Conservation (phyloP, 64 coral and sea anemone species). For the Anthopleura sola region DNA sequence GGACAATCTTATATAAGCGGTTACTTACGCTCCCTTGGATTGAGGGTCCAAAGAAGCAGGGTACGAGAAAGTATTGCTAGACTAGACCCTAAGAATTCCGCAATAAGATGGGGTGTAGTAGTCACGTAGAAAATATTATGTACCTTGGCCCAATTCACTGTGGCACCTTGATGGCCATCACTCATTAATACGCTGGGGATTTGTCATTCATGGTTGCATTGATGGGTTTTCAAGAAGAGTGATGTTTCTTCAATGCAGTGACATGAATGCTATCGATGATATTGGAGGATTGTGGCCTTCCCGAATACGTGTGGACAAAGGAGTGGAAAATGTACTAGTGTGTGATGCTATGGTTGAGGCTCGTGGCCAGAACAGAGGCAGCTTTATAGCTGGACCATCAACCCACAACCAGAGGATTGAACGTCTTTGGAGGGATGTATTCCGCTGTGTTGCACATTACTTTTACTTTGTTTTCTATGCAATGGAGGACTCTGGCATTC, state of each 20-base stretch:
- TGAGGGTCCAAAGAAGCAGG: constrained; percentile 26
- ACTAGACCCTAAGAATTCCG: constrained; percentile 33
- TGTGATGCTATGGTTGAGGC: constrained; percentile 30
- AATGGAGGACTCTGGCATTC: constrained; percentile 47
- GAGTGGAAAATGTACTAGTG: constrained; percentile 38
- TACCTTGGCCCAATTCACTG: constrained; percentile 28
- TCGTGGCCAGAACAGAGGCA: constrained; percentile 5
- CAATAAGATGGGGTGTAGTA: constrained; percentile 30
- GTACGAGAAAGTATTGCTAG: constrained; percentile 41
- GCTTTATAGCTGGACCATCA: constrained; percentile 21
- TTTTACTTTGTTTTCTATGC: constrained; percentile 44
- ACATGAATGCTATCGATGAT: constrained; percentile 19
- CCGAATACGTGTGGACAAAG: constrained; percentile 20
- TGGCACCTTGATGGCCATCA: constrained; percentile 64
- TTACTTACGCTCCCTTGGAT: constrained; percentile 24
- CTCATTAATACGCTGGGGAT: constrained; percentile 37
- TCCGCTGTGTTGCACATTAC: constrained; percentile 20
- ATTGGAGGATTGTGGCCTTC: constrained; percentile 36
- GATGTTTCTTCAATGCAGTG: constrained; percentile 7
- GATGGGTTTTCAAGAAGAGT: constrained; percentile 37
- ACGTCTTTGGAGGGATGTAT: constrained; percentile 27
- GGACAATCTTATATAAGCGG: constrained; percentile 47
- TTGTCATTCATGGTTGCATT: constrained; percentile 34
- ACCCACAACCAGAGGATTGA: neutral
- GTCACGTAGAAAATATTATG: constrained; percentile 2